A percentile compares a stretch with the other conserved stretches of the same genome.
Evolutionary conservation across 2,797 vertebrate species (phyloP).

Genomic region (Pangasius krempfi): DNA sequence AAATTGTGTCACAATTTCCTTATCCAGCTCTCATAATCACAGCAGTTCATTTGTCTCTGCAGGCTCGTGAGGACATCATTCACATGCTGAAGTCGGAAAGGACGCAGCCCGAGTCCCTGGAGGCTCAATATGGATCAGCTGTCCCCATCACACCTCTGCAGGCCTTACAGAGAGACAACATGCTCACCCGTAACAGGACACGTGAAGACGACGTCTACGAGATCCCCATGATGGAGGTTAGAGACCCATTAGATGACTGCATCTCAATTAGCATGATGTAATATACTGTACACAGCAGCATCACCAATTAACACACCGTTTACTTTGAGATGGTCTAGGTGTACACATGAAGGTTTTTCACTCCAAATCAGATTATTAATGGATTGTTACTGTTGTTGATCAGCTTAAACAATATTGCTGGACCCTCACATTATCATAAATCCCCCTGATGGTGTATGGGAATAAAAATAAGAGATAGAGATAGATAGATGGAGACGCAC

Average conservation of each 20-base stretch:
- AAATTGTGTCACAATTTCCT: not conserved
- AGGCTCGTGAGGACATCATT: constrained; percentile 96
- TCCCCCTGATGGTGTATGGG: not conserved
- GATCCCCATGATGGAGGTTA: constrained; percentile 91
- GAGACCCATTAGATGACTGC: not conserved
- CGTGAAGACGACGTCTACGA: constrained; percentile 86
- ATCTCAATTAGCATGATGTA: not conserved
- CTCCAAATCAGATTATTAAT: not conserved
- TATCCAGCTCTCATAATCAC: not conserved
- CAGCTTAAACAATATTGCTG: not conserved
- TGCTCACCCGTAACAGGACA: constrained; percentile 72
- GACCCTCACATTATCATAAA: not conserved
- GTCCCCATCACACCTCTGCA: constrained; percentile 82
- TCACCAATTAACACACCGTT: not conserved
- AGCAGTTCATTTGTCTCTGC: constrained; percentile 49
- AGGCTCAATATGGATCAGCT: constrained; percentile 89
- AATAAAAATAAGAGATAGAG: not conserved
- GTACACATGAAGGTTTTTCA: not conserved
- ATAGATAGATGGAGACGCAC: not conserved
- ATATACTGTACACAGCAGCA: not conserved
- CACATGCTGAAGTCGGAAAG: constrained; percentile 86
- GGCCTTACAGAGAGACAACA: constrained; percentile 86
- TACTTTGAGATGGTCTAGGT: too few relatives aligned
- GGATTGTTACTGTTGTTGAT: not conserved
- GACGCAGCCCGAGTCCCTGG: constrained; percentile 84